Percentiles rank a stretch among this genome's conserved stretches.
phyloP scores from a whole-genome alignment of 2,113 vertebrate genomes.

The Merops nubicus region DNA sequence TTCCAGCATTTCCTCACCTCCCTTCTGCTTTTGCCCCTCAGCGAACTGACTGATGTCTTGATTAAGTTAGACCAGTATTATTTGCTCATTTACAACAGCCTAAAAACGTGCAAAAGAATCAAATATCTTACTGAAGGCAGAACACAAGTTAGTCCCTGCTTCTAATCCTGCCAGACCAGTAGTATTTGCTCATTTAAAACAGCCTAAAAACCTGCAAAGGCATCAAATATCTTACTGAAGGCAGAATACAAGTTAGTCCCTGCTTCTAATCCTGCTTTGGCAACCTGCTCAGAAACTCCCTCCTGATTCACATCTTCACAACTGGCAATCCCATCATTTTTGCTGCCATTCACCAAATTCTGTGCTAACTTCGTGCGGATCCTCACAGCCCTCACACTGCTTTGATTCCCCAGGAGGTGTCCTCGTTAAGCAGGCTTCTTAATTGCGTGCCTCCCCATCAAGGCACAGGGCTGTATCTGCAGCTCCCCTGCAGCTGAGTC shows the following conservation, averaged over 20 bases:
- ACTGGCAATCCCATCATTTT: background rate
- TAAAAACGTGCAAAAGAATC: background rate
- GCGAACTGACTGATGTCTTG: background rate
- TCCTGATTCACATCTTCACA: background rate
- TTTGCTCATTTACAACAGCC: background rate
- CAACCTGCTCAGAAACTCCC: background rate
- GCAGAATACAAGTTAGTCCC: background rate
- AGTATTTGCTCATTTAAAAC: background rate
- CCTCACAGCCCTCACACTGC: accelerated
- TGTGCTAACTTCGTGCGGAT: accelerated
- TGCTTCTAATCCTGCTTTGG: background rate
- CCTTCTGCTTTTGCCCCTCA: background rate
- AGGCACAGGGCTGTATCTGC: background rate
- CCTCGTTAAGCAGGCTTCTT: background rate
- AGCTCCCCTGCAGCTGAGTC: accelerated
- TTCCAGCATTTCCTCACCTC: background rate
- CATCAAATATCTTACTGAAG: background rate
- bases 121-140: background rate
- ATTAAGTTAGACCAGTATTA: background rate
- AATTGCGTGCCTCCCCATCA: accelerated
- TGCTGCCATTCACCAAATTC: background rate
- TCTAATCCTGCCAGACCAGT: too few relatives aligned
- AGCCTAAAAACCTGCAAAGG: background rate
- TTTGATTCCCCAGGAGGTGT: background rate
- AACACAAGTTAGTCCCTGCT: too few relatives aligned